phyloP scores from a whole-genome alignment of 2,888 invertebrate species.

The Ophioninae sp. region DNA sequence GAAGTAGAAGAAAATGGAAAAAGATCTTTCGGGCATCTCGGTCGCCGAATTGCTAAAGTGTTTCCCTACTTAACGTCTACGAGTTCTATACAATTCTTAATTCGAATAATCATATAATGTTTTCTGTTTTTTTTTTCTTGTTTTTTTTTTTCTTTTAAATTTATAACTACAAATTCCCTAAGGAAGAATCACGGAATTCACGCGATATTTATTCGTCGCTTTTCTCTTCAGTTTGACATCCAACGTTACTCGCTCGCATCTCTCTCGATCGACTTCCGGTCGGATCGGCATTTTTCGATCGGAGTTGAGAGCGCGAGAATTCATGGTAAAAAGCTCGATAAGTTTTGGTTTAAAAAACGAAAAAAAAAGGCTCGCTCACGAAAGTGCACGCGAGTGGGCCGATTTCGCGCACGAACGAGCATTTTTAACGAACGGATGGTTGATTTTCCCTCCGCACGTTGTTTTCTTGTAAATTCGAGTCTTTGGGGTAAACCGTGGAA shows the following conservation, averaged over 20 bases:
- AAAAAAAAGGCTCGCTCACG: slow-evolving; percentile 44
- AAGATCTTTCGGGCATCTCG: slow-evolving; percentile 50
- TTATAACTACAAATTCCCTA: slow-evolving; percentile 39
- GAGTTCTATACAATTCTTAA: slow-evolving; percentile 62
- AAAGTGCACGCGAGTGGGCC: slow-evolving; percentile 44
- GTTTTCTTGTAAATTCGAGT: slow-evolving; percentile 23
- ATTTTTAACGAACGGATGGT: slow-evolving; percentile 29
- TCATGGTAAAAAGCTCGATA: slow-evolving; percentile 54
- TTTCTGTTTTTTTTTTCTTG: too few species aligned
- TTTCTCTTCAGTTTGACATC: neutral
- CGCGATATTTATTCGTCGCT: neutral
- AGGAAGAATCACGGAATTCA: slow-evolving; percentile 1
- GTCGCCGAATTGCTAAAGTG: slow-evolving; percentile 44
- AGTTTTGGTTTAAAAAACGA: slow-evolving; percentile 57
- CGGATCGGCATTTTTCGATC: neutral
- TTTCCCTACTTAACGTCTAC: slow-evolving; percentile 60
- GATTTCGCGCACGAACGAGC: neutral
- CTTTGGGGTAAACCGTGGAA: slow-evolving; percentile 33
- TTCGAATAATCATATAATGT: slow-evolving; percentile 53
- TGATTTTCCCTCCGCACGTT: neutral
- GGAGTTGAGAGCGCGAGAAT: slow-evolving; percentile 2
- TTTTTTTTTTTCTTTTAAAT: slow-evolving; percentile 14
- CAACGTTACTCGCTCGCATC: neutral
- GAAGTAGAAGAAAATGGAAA: slow-evolving; percentile 24
- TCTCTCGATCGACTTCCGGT: slow-evolving; percentile 19